Conservation (phyloP, 2,797 vertebrate species). For the Geotrypetes seraphini region DNA sequence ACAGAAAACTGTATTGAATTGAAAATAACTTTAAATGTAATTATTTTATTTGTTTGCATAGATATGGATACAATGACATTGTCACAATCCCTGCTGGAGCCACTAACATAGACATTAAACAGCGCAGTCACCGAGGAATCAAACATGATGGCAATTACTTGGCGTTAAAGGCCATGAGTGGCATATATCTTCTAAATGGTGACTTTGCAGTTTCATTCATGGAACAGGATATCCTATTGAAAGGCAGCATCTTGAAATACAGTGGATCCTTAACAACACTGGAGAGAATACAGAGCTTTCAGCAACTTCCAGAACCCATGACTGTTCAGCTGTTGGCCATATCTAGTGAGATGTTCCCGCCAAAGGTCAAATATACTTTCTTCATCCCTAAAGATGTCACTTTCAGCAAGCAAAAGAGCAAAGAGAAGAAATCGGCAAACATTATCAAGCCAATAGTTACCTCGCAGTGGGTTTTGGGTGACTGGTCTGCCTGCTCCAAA, state of each 20-base stretch:
- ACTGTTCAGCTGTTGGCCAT: constrained; percentile 79
- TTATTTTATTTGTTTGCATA: constrained; percentile 15
- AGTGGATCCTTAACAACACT: constrained; percentile 85
- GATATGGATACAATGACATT: constrained; percentile 86
- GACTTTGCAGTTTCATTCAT: constrained; percentile 83
- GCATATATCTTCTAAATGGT: constrained; percentile 82
- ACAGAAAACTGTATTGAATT: too few relatives aligned
- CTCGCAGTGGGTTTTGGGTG: constrained; percentile 76
- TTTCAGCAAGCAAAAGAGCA: constrained; percentile 62
- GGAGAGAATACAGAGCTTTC: constrained; percentile 89
- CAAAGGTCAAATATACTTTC: constrained; percentile 87
- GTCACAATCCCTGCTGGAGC: constrained; percentile 84
- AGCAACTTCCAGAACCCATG: constrained; percentile 68
- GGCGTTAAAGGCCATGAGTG: constrained; percentile 68
- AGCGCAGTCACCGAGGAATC: constrained; percentile 78
- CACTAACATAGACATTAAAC: constrained; percentile 91
- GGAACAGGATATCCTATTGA: constrained; percentile 83
- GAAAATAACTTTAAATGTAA: too few relatives aligned
- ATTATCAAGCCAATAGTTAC: constrained; percentile 62
- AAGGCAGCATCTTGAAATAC: constrained; percentile 83
- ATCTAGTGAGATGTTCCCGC: constrained; percentile 62
- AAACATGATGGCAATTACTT: constrained; percentile 86
- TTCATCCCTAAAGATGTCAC: constrained; percentile 74
- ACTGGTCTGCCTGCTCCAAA: constrained; percentile 88
- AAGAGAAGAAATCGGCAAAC: constrained; percentile 61